Evolutionary conservation across 2,888 invertebrate species (phyloP).

Genomic region (Cyclophora albipunctata): DNA sequence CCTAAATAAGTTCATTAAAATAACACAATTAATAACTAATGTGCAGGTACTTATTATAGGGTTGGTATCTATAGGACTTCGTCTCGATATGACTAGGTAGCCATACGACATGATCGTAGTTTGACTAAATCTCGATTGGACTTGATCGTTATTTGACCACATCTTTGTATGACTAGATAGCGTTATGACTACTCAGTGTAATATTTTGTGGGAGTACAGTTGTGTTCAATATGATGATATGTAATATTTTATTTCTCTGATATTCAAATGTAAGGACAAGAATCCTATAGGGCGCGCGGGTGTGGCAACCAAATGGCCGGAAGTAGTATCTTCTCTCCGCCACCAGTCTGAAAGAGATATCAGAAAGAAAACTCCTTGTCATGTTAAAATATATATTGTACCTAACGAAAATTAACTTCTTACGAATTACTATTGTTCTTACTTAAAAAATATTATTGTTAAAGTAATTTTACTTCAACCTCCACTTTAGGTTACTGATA

Average conservation of each 20-base stretch:
- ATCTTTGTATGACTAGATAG: neutral
- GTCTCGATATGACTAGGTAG: too few relatives aligned
- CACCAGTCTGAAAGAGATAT: neutral
- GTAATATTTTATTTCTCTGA: too few relatives aligned
- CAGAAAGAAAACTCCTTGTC: neutral
- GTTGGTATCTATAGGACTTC: neutral
- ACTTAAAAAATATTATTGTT: neutral
- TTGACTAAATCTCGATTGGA: constrained; percentile 1
- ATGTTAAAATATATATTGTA: neutral
- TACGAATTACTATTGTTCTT: neutral
- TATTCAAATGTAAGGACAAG: neutral
- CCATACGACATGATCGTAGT: too few relatives aligned
- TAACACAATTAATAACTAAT: too few relatives aligned
- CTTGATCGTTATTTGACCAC: neutral
- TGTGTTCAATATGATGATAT: too few relatives aligned
- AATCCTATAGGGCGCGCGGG: neutral
- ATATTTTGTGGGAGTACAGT: too few relatives aligned
- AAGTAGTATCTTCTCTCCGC: neutral
- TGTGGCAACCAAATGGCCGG: neutral
- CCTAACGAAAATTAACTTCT: neutral
- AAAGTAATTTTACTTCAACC: neutral
- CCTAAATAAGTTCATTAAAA: too few relatives aligned
- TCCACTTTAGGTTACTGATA: neutral
- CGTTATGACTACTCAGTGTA: too few relatives aligned
- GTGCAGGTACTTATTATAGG: too few relatives aligned